phyloP scores from a whole-genome alignment of 2,888 invertebrate species.

The Drosophila subquinaria region DNA sequence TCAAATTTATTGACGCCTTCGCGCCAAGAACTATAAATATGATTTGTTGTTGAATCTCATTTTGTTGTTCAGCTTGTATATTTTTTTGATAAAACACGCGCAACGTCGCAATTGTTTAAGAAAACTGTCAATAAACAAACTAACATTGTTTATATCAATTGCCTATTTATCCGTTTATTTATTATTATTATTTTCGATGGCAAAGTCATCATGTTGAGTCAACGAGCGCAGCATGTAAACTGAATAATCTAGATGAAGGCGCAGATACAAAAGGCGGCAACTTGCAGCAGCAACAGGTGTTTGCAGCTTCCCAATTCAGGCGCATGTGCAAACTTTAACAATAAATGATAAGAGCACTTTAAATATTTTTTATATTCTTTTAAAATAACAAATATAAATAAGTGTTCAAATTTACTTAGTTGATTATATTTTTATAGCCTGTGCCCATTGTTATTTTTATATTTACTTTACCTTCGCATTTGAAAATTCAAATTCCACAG shows the following conservation, averaged over 20 bases:
- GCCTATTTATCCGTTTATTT: neutral
- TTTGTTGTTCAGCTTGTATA: constrained; percentile 12
- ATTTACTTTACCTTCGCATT: neutral
- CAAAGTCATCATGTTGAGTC: constrained; percentile 47
- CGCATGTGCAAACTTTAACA: constrained; percentile 48
- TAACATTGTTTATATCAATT: constrained; percentile 34
- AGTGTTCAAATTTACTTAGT: neutral
- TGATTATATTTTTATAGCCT: neutral
- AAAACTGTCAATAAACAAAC: constrained; percentile 24
- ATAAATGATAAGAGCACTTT: neutral
- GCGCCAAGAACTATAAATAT: constrained; percentile 36
- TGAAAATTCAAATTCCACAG: neutral
- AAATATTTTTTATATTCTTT: neutral
- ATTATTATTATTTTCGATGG: constrained; percentile 8
- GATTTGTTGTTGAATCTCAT: constrained; percentile 5
- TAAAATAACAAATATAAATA: neutral
- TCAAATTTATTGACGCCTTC: constrained; percentile 18
- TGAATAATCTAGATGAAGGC: constrained; percentile 48
- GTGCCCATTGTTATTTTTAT: neutral
- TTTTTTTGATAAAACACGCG: constrained; percentile 27
- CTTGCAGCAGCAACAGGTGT: constrained; percentile 57
- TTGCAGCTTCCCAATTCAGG: constrained; percentile 89
- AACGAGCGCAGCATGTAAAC: constrained; percentile 58
- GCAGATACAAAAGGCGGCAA: constrained; percentile 31
- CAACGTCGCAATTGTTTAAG: constrained; percentile 21